Evolutionary conservation across 2,113 vertebrate species (phyloP), one percentile per base, ranked within the genome.

Genomic region (Heptranchias perlo): DNA sequence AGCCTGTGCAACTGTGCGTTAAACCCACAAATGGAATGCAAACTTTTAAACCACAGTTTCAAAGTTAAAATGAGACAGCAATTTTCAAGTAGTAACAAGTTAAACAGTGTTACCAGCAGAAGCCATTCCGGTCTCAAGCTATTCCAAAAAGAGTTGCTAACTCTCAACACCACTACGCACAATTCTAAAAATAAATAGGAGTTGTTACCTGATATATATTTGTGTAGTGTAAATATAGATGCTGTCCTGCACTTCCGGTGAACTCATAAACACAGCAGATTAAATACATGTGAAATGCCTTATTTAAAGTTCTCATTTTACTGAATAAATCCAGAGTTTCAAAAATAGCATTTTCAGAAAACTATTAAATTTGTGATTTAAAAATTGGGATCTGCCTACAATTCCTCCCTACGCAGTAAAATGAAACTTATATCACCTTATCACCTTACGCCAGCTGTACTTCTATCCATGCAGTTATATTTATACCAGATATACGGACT

Each of bases 91-190:
- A 18, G 61, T 39, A 49, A 65, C 31, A 93, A 94, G 23, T 69
- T n/a, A 69, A 95, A 91, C 82, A 93, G 44, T 35, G 13, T 95
- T 95, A 69, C 94, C 64, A 52, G 65, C 25, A 95, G 13, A 95
- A 67, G 47, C 5, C 44, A 65, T 67, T 16, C 44, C 1, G 25
- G 25, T 47, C 23, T 47, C 62, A 65, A 7, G 14, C 23, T 95
- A 93, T 62, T 93, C 89, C 18, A n/a, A 67, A 73, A 69, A 16
- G 64, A 69, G 94, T 65, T 49, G 44, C 28, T 69, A 18, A 95
- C 7, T 69, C 62, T 69, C 94, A 58, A 16, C 54, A 73, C 14
- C 94, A 95, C 94, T 0, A 44, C 44, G 35, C 87, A 61, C 49
- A 28, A 52, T 2, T 47, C 49, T 10, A 52, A 35, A 95, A 95